These are phyloP conservation scores for Alaudala cheleensis DNA, from an alignment of 2,113 vertebrate species.

Conservation along the genomic window DNA sequence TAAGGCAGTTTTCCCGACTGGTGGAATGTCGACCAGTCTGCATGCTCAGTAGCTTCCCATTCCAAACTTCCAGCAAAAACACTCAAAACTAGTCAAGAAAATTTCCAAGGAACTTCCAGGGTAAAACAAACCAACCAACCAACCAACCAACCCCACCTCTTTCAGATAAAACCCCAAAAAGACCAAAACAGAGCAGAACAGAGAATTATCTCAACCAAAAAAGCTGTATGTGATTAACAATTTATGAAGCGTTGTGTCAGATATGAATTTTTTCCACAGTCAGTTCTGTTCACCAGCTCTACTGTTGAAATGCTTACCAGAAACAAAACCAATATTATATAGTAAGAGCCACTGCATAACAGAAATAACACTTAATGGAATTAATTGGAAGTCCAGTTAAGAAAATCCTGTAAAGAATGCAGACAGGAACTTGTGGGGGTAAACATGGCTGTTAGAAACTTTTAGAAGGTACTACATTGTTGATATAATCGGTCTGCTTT, in stretches of 20 bases:
- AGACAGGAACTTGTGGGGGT: neutral
- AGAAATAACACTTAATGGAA: neutral
- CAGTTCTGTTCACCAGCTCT: neutral
- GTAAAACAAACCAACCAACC: neutral
- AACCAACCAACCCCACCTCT: neutral
- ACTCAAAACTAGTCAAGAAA: neutral
- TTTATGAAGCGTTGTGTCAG: fast-evolving
- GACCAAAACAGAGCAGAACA: neutral
- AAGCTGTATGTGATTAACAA: neutral
- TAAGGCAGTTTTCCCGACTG: neutral
- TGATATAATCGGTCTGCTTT: neutral
- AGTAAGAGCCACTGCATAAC: neutral
- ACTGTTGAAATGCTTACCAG: neutral
- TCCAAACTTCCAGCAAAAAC: neutral
- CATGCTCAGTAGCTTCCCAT: fast-evolving
- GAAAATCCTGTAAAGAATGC: neutral
- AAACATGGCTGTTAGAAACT: neutral
- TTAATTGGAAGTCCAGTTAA: neutral
- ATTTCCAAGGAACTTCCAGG: neutral
- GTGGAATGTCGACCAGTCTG: fast-evolving
- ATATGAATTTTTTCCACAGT: neutral
- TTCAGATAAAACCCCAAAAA: neutral
- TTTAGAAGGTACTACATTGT: neutral
- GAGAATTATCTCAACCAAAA: neutral
- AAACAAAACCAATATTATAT: neutral